Conservation (phyloP, 2,888 invertebrate genomes). For the Halictus quadricinctus region DNA sequence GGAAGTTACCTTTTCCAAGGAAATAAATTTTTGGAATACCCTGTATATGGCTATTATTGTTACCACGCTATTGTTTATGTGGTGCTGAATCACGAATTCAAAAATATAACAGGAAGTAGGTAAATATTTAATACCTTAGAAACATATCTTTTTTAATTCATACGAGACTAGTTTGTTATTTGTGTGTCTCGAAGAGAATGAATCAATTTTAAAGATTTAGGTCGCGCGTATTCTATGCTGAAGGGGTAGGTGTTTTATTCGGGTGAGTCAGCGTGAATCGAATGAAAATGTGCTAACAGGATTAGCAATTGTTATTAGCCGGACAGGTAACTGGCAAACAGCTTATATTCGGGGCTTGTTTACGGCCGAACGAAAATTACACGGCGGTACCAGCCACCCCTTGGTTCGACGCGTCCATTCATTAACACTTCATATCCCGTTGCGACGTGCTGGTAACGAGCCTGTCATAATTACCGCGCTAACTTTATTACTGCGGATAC, state of each 20-base stretch:
- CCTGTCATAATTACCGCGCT: conserved; percentile 82
- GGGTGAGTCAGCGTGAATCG: background rate
- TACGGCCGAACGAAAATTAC: conserved; percentile 74
- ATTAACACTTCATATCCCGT: conserved; percentile 82
- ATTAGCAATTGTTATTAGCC: background rate
- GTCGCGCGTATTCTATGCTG: background rate
- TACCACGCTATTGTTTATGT: no score
- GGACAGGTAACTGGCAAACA: conserved; percentile 22
- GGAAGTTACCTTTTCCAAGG: no score
- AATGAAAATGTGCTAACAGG: background rate
- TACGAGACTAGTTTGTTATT: background rate
- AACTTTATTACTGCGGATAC: conserved; percentile 81
- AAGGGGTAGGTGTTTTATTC: background rate
- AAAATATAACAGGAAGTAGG: no score
- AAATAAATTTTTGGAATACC: no score
- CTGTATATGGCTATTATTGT: no score
- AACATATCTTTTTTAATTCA: background rate
- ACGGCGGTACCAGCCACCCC: conserved; percentile 80
- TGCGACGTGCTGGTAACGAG: conserved; percentile 82
- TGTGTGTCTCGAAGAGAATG: background rate
- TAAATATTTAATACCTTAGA: no score
- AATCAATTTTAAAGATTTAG: background rate
- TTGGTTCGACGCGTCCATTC: conserved; percentile 80
- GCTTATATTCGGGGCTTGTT: conserved; percentile 58
- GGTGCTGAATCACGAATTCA: no score